These are phyloP conservation scores for Caenorhabditis sinica DNA, from an alignment of 2,888 invertebrate genomes.

Conservation along the genomic window DNA sequence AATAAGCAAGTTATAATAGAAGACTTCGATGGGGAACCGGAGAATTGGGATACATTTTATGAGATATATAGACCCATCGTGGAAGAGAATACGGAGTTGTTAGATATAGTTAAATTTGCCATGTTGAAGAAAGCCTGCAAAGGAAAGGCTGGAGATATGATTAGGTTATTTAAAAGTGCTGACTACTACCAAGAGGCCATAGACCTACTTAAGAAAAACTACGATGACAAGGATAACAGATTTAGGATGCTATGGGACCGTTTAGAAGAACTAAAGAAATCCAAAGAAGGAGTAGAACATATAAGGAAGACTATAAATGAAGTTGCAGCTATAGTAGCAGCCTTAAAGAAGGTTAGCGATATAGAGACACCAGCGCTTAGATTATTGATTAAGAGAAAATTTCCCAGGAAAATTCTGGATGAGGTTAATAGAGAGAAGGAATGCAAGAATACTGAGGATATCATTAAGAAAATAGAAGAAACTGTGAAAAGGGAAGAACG, in stretches of 20 bases:
- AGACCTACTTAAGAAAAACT: not conserved
- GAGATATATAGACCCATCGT: not conserved
- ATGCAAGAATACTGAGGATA: too few species aligned
- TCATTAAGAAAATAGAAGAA: too few species aligned
- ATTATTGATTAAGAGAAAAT: too few species aligned
- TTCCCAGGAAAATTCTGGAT: too few species aligned
- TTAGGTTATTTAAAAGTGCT: not conserved
- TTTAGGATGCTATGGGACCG: not conserved
- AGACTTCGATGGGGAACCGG: too few species aligned
- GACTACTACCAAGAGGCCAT: not conserved
- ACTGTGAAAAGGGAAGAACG: too few species aligned
- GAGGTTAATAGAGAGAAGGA: too few species aligned
- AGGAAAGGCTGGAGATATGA: too few species aligned
- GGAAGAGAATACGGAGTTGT: not conserved
- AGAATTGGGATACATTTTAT: too few species aligned
- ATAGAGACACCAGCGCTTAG: too few species aligned
- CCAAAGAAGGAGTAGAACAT: not conserved
- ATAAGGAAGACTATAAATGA: not conserved
- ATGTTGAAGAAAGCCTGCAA: too few species aligned
- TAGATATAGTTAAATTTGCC: not conserved
- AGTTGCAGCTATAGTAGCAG: conserved; percentile 1
- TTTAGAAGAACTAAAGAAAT: not conserved
- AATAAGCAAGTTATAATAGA: not conserved
- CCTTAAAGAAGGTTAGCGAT: too few species aligned
- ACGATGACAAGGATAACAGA: not conserved